Conservation (phyloP, 2,888 invertebrate species). For the Pterobdella sp. region DNA sequence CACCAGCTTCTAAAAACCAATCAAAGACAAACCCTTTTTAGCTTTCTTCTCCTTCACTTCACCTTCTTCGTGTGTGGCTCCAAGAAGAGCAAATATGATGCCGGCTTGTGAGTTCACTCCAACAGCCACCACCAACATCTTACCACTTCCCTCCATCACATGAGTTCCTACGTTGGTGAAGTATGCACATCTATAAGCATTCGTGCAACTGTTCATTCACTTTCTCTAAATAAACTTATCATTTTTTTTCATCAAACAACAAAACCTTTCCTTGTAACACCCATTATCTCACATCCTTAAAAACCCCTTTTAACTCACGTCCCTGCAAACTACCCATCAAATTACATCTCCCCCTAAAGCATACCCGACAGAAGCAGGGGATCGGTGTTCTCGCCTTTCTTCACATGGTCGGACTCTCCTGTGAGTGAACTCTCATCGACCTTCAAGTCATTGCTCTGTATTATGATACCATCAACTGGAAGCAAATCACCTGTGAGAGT, state of each 20-base stretch:
- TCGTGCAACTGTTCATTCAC: too few relatives aligned
- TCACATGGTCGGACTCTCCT: constrained; percentile 98
- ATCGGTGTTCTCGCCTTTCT: constrained; percentile 85
- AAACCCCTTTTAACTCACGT: background rate
- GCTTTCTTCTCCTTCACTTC: constrained; percentile 24
- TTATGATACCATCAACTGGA: constrained; percentile 92
- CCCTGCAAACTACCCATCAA: background rate
- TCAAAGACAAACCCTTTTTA: background rate
- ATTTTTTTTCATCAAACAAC: background rate
- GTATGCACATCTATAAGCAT: too few relatives aligned
- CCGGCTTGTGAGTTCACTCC: constrained; percentile 97
- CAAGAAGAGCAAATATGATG: constrained; percentile 94
- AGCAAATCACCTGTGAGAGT: constrained; percentile 89
- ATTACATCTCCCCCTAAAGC: background rate
- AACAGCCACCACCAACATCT: constrained; percentile 95
- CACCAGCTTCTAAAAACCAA: background rate
- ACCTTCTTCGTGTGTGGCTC: constrained; percentile 58
- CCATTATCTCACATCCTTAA: background rate
- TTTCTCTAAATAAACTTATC: background rate
- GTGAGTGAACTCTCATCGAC: constrained; percentile 97
- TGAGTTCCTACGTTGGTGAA: constrained; percentile 65
- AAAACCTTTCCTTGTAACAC: background rate
- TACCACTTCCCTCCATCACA: constrained; percentile 99
- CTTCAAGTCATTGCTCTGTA: constrained; percentile 98
- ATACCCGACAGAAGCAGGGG: constrained; percentile 91